A percentile compares a stretch with the other conserved stretches of the same genome.
These are phyloP conservation scores for Heterohyrax brucei DNA, from an alignment of 2,797 vertebrate species.

Conservation along the genomic window DNA sequence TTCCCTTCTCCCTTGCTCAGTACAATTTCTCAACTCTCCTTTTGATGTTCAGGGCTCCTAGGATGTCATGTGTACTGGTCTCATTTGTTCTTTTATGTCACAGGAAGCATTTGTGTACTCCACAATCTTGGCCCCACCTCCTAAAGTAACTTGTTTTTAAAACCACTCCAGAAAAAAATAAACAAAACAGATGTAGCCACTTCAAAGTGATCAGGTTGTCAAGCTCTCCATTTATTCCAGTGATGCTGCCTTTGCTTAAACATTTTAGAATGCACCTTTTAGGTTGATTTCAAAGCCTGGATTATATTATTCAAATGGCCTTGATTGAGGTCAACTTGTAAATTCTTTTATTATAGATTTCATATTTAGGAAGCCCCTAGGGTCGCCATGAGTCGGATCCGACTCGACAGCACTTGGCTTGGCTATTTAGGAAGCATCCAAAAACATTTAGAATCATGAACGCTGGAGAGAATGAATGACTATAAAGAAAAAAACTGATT, in stretches of 20 bases:
- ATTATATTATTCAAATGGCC: constrained; percentile 60
- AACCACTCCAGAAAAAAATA: background rate
- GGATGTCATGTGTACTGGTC: too few relatives aligned
- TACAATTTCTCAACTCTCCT: too few relatives aligned
- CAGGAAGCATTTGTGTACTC: too few relatives aligned
- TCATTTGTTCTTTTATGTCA: too few relatives aligned
- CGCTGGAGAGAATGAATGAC: constrained; percentile 2
- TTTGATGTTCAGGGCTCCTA: too few relatives aligned
- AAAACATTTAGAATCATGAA: constrained; percentile 57
- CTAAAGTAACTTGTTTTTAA: constrained; percentile 7
- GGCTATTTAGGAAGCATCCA: constrained; percentile 73
- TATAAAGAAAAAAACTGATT: constrained; percentile 32
- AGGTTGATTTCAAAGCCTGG: constrained; percentile 70
- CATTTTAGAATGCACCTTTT: constrained; percentile 46
- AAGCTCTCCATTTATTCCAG: constrained; percentile 46
- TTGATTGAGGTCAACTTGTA: constrained; percentile 49
- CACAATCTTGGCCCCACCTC: too few relatives aligned
- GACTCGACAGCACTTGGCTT: too few relatives aligned
- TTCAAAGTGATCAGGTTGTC: constrained; percentile 3
- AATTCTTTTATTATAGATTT: constrained; percentile 65
- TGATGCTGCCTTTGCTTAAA: constrained; percentile 45
- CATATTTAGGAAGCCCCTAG: constrained; percentile 70
- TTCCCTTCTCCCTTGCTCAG: too few relatives aligned
- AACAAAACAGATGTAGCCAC: constrained; percentile 31
- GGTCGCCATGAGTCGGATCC: too few relatives aligned